These are phyloP conservation scores for Macrosoma leucophasiata DNA, from an alignment of 2,888 invertebrate genomes.

Conservation along the genomic window DNA sequence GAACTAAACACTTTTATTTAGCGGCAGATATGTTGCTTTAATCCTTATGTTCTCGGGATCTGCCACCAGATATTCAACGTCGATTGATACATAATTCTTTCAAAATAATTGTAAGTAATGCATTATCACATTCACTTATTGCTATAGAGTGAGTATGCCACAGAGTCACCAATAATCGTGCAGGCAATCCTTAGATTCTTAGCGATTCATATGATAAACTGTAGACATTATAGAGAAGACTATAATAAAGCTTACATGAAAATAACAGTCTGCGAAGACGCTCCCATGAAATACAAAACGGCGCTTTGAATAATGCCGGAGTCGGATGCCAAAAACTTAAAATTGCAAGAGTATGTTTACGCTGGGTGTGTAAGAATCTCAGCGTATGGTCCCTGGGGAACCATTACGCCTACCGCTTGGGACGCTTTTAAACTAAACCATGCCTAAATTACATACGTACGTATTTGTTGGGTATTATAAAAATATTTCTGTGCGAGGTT, in stretches of 20 bases:
- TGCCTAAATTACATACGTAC: constrained; percentile 26
- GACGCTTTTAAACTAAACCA: constrained; percentile 31
- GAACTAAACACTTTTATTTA: too few relatives aligned
- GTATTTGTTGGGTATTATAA: too few relatives aligned
- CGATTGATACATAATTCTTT: too few relatives aligned
- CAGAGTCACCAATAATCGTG: not conserved
- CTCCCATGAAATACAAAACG: constrained; percentile 28
- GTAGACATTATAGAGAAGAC: constrained; percentile 19
- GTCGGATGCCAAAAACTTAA: constrained; percentile 31
- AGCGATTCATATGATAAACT: constrained; percentile 15
- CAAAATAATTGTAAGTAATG: too few relatives aligned
- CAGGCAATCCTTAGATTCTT: constrained; percentile 25
- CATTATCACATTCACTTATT: too few relatives aligned
- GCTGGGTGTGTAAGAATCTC: constrained; percentile 25
- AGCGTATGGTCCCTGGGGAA: constrained; percentile 25
- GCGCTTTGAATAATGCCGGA: constrained; percentile 31
- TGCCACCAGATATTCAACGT: too few relatives aligned
- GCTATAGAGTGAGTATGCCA: too few relatives aligned
- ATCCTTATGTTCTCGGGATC: too few relatives aligned
- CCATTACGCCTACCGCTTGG: constrained; percentile 25
- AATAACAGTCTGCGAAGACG: constrained; percentile 21
- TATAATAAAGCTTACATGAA: constrained; percentile 25
- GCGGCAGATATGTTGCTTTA: too few relatives aligned
- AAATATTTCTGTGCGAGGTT: too few relatives aligned
- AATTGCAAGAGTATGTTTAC: constrained; percentile 33